These are phyloP conservation scores for Microtus montanus DNA, from an alignment of 2,113 vertebrate genomes.

Conservation along the genomic window DNA sequence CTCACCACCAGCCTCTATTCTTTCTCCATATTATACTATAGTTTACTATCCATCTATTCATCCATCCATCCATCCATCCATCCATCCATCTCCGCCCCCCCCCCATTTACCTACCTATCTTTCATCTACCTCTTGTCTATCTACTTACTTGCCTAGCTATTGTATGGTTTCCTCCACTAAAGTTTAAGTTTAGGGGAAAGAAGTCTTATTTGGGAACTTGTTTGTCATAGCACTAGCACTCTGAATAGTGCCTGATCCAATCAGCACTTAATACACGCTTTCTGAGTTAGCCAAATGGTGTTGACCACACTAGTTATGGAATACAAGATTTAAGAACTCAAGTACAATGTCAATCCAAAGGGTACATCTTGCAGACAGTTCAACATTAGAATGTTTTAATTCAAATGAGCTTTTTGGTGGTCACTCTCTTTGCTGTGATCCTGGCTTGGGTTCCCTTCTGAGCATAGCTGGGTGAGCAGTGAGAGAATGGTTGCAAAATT, in stretches of 20 bases:
- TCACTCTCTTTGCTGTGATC: neutral
- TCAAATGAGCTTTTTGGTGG: neutral
- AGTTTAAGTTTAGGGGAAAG: neutral
- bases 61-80: too few species aligned
- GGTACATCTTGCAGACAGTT: neutral
- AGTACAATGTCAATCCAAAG: neutral
- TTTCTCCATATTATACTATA: neutral
- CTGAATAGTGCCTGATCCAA: neutral
- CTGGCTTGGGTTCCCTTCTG: neutral
- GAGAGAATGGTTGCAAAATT: neutral
- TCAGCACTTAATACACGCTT: neutral
- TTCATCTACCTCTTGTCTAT: neutral
- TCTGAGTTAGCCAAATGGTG: conserved; percentile 28
- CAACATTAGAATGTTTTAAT: neutral
- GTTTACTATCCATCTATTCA: neutral
- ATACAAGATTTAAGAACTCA: conserved; percentile 12
- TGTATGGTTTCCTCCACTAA: neutral
- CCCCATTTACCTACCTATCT: neutral
- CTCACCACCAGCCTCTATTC: neutral
- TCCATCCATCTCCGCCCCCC: too few species aligned
- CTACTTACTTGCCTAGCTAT: too few species aligned
- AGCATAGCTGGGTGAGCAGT: neutral
- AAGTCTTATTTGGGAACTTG: neutral
- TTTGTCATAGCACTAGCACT: neutral
- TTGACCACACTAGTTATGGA: neutral